Evolutionary conservation across 2,113 vertebrate species (phyloP).

Genomic region (Gila orcuttii): DNA sequence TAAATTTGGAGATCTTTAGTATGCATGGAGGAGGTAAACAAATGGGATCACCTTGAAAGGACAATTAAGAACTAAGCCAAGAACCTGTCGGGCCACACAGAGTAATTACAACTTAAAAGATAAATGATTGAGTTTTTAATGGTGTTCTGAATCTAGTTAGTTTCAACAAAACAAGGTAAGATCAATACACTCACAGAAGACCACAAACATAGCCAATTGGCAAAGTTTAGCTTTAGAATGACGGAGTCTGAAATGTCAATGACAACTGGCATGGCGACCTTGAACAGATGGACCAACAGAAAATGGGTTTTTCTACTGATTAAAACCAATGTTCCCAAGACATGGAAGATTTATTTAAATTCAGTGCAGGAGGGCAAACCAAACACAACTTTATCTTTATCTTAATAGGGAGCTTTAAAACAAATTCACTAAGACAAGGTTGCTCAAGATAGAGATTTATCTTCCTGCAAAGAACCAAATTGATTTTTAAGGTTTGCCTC

Average conservation of each 20-base stretch:
- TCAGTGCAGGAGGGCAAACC: conserved; percentile 1
- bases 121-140: conserved; percentile 75
- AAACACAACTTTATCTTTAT: conserved; percentile 50
- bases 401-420: conserved; percentile 27
- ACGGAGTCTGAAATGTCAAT: neutral
- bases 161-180: conserved; percentile 72
- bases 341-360: conserved; percentile 9
- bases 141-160: conserved; percentile 74
- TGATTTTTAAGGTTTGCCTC: neutral
- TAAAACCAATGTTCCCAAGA: conserved; percentile 13
- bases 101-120: conserved; percentile 67
- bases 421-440: neutral
- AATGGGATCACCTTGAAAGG: conserved; percentile 78
- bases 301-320: conserved; percentile 28
- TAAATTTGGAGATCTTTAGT: conserved; percentile 73
- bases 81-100: conserved; percentile 72
- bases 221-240: neutral
- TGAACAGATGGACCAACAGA: neutral
- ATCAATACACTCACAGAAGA: conserved; percentile 59
- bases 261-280: neutral
- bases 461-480: neutral
- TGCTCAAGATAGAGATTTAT: neutral
- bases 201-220: conserved; percentile 46
- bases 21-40: conserved; percentile 71
- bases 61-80: conserved; percentile 65